These are phyloP conservation scores for Callosobruchus maculatus DNA, from an alignment of 2,888 invertebrate species.

Conservation along the genomic window DNA sequence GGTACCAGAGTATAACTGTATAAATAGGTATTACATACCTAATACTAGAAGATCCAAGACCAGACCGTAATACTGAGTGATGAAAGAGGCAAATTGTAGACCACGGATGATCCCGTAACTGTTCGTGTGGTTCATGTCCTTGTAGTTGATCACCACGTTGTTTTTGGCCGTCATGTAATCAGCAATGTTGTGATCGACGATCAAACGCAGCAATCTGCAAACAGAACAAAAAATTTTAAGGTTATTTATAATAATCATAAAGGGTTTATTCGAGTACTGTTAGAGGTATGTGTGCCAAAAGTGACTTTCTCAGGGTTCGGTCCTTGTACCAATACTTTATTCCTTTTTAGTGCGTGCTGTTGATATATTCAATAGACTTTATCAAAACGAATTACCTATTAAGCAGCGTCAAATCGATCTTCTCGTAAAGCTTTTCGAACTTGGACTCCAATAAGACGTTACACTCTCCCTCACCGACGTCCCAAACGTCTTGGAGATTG, in stretches of 20 bases:
- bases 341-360: background rate
- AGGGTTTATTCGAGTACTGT: too few species aligned
- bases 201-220: slow-evolving; percentile 80
- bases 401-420: slow-evolving; percentile 96
- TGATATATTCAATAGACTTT: background rate
- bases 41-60: slow-evolving; percentile 95
- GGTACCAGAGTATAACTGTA: too few species aligned
- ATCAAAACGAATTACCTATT: slow-evolving; percentile 52
- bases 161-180: slow-evolving; percentile 99
- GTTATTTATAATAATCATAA: too few species aligned
- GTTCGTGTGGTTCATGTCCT: slow-evolving; percentile 99
- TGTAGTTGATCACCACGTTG: slow-evolving; percentile 99
- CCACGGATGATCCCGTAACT: slow-evolving; percentile 84
- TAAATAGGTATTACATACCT: background rate
- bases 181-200: slow-evolving; percentile 99
- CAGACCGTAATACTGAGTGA: slow-evolving; percentile 97
- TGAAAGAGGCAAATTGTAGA: slow-evolving; percentile 98
- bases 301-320: too few species aligned
- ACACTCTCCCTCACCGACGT: slow-evolving; percentile 97
- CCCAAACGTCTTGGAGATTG: slow-evolving; percentile 98
- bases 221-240: background rate
- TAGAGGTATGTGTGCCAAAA: too few species aligned
- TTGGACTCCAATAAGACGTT: slow-evolving; percentile 95
- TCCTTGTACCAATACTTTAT: too few species aligned
- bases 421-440: slow-evolving; percentile 99